Evolutionary conservation across 2,888 invertebrate genomes (phyloP).

Genomic region (Trissolcus japonicus): DNA sequence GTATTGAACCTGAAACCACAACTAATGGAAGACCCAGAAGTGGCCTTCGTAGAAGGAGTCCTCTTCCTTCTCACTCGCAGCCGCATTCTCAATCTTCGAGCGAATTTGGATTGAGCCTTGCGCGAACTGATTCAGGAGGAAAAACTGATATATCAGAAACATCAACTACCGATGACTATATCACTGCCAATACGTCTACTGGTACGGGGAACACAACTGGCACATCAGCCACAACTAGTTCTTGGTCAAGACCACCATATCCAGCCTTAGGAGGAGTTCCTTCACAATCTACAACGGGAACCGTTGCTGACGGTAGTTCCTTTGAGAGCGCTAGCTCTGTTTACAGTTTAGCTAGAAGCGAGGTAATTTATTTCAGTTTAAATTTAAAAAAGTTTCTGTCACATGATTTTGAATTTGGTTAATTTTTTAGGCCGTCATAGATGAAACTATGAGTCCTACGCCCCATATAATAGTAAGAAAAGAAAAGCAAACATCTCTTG

Average conservation of each 20-base stretch:
- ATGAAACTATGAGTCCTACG: slow-evolving; percentile 70
- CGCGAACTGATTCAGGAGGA: slow-evolving; percentile 85
- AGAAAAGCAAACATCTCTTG: slow-evolving; percentile 65
- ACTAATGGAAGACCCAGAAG: slow-evolving; percentile 68
- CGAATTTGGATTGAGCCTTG: slow-evolving; percentile 78
- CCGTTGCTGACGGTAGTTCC: slow-evolving; percentile 84
- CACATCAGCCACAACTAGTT: slow-evolving; percentile 74
- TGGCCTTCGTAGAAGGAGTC: slow-evolving; percentile 70
- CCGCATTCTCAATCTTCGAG: slow-evolving; percentile 74
- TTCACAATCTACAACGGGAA: slow-evolving; percentile 71
- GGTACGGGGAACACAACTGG: slow-evolving; percentile 78
- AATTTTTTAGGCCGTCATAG: slow-evolving; percentile 68
- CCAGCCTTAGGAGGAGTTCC: slow-evolving; percentile 69
- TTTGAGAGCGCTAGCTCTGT: slow-evolving; percentile 91
- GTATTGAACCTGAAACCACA: slow-evolving; percentile 64
- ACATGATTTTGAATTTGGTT: not conserved
- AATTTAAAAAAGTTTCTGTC: not conserved
- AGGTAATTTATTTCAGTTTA: slow-evolving; percentile 72
- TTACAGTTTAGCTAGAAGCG: slow-evolving; percentile 86
- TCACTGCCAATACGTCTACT: slow-evolving; percentile 84
- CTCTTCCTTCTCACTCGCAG: slow-evolving; percentile 68
- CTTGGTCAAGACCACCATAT: slow-evolving; percentile 78
- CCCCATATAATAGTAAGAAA: slow-evolving; percentile 65
- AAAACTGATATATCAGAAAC: slow-evolving; percentile 90
- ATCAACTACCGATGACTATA: slow-evolving; percentile 91